A percentile compares a stretch with the other conserved stretches of the same genome.
These are phyloP conservation scores for Whitmania pigra DNA, from an alignment of 1,140 invertebrate genomes.

Conservation along the genomic window DNA sequence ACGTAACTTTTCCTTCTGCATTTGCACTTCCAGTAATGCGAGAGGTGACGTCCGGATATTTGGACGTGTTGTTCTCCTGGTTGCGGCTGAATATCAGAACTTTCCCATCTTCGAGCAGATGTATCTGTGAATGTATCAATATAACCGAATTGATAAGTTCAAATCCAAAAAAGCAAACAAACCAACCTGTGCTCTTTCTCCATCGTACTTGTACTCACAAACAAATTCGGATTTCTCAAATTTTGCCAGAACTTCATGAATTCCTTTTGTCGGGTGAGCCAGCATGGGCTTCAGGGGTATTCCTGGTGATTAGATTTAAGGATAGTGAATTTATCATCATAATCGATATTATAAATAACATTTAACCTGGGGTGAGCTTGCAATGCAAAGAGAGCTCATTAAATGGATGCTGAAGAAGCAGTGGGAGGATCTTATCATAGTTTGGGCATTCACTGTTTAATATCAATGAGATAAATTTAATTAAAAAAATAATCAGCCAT, in stretches of 20 bases:
- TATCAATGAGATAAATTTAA: too few relatives aligned
- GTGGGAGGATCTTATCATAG: slow-evolving; percentile 73
- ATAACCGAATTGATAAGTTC: neutral
- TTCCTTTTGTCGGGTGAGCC: slow-evolving; percentile 87
- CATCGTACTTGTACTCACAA: slow-evolving; percentile 99
- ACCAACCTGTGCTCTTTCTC: slow-evolving; percentile 82
- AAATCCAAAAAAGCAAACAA: slow-evolving; percentile 19
- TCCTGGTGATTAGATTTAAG: slow-evolving; percentile 32
- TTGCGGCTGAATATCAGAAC: slow-evolving; percentile 85
- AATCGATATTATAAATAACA: slow-evolving; percentile 9
- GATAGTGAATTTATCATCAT: neutral
- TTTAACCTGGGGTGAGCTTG: slow-evolving; percentile 65
- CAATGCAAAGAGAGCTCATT: slow-evolving; percentile 65
- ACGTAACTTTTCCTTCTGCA: slow-evolving; percentile 46
- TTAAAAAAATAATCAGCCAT: too few relatives aligned
- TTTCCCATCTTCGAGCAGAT: slow-evolving; percentile 43
- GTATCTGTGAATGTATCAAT: slow-evolving; percentile 40
- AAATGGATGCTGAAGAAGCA: slow-evolving; percentile 67
- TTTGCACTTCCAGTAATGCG: slow-evolving; percentile 41
- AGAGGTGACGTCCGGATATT: slow-evolving; percentile 89
- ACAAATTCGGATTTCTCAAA: slow-evolving; percentile 88
- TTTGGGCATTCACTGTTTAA: slow-evolving; percentile 74
- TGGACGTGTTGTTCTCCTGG: slow-evolving; percentile 92
- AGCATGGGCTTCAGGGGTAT: slow-evolving; percentile 96
- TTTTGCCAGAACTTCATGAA: slow-evolving; percentile 68